phyloP scores from a whole-genome alignment of 2,113 vertebrate genomes.

The Origma solitaria region DNA sequence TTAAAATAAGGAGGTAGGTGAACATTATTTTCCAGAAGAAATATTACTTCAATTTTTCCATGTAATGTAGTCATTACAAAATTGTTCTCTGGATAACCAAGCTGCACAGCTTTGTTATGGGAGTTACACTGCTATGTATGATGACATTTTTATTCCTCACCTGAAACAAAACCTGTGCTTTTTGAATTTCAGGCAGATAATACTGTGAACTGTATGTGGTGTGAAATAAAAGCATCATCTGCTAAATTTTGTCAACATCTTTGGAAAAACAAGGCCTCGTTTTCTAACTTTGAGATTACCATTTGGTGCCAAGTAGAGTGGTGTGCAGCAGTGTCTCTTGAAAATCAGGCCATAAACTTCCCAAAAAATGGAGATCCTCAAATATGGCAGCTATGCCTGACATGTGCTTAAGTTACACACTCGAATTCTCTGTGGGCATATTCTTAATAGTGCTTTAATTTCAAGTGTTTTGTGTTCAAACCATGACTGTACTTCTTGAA shows the following conservation, averaged over 20 bases:
- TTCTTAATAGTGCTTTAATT: neutral
- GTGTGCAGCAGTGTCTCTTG: neutral
- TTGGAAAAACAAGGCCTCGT: neutral
- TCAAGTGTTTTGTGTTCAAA: neutral
- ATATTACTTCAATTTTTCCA: neutral
- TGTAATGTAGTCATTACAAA: neutral
- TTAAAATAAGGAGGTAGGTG: neutral
- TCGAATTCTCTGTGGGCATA: accelerated
- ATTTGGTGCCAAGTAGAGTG: neutral
- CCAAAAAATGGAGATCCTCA: neutral
- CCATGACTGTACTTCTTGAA: neutral
- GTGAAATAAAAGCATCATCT: neutral
- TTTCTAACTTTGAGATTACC: neutral
- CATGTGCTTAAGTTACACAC: neutral
- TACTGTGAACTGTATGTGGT: neutral
- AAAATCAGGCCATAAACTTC: neutral
- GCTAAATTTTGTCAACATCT: neutral
- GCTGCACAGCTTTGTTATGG: neutral
- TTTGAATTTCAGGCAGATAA: neutral
- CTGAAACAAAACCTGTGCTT: neutral
- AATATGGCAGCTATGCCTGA: neutral
- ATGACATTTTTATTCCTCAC: neutral
- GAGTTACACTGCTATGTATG: neutral
- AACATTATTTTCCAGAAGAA: neutral
- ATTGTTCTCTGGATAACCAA: neutral